Base-by-base conservation (phyloP, 2,113 vertebrate species). In the Arothron firmamentum region DNA sequence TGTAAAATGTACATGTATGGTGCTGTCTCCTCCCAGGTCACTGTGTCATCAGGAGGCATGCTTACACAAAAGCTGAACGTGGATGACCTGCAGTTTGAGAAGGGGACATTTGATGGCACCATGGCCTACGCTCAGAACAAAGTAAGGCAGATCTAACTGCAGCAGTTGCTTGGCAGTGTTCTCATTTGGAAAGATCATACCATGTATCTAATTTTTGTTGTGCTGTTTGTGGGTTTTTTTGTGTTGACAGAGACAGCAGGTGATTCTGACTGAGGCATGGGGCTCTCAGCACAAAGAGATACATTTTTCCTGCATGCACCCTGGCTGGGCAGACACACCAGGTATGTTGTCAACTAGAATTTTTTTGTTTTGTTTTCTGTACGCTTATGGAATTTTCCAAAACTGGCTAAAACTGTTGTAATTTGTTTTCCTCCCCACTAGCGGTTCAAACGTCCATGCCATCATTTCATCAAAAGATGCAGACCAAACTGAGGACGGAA, bases 121-220 rank as follows among this genome's bases (percentile, higher is more conserved):
- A 92, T 92, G 92, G 92, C 84, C 43, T 95, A 94, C 25, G 92
- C 94, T 25, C 93, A 95, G 78, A 95, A 94, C 82, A 96, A 96
- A 89, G 94, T 96, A 70, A 70, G 49, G 56, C 8, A 11, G 18
- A 13, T 25, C 11, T 14, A 18, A 2, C 21, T 3, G 3, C 15
- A 10, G 3, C 18, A 2, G 3, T 19, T 16, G 5, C 13, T 6
- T 0, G n/a, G 42, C 14, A 31, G 15, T 18, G 3, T 18, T 1
- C 14, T 16, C 7, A 47, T 17, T 47, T 19, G 6, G 13, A 52
- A 11, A 23, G 34, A 38, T 38, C 5, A 47, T 17, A 8, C 45
- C 45, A 47, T n/a, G 47, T n/a, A 11, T 62, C 3, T 1, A 3
- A 14, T 10, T 46, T 52, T 18, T 57, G 14, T 41, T 62, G 14